Base-by-base conservation (phyloP, 2,113 vertebrate genomes). In the Saccopteryx bilineata region DNA sequence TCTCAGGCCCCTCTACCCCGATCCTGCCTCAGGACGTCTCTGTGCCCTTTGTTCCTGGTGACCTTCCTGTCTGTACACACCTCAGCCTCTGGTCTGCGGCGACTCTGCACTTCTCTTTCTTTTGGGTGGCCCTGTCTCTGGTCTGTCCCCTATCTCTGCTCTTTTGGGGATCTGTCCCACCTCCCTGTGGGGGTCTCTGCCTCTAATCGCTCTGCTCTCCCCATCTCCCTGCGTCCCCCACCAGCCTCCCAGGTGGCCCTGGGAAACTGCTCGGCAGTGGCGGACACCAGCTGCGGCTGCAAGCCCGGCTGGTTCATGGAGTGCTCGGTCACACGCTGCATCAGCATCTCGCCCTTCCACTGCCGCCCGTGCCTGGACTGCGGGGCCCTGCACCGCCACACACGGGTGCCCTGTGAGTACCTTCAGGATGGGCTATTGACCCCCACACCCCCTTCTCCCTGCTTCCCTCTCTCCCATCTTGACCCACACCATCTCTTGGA, bases 261-360 rank as follows among this genome's bases (percentile, higher is more conserved):
- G 75, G 65, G 39, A 78, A 98, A 98, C 93, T 99, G 99, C 82
- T 98, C 98, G 0, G 80, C 95, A 0, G 96, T 91, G 63, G 95
- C 72, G 0, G 92, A 99, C 1, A 39, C 98, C 0, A 71, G 0
- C 50, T 99, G 99, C 0, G 97, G 97, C 80, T 99, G 99, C 0
- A 24, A 65, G 28, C n/a, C 94, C 0, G 98, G 98, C 52, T 54
- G 2, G 91, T 98, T 98, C 60, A 23, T 12, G 0, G 10, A 18
- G 3, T 98, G 98, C 96, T 0, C 21, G 0, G 26, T 84, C 0
- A 0, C 2, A 0, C 7, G 0, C 0, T 98, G 98, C 61, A 75
- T 0, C 0, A 66, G 86, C 0, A 96, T 95, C 50, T 89, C 28
- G 0, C 98, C 98, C 54, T 87, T 0, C 31, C 50, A 10, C 9